Evolutionary conservation across 2,797 vertebrate genomes (phyloP), one percentile per base, ranked within the genome.

Genomic region (Amblyraja radiata): DNA sequence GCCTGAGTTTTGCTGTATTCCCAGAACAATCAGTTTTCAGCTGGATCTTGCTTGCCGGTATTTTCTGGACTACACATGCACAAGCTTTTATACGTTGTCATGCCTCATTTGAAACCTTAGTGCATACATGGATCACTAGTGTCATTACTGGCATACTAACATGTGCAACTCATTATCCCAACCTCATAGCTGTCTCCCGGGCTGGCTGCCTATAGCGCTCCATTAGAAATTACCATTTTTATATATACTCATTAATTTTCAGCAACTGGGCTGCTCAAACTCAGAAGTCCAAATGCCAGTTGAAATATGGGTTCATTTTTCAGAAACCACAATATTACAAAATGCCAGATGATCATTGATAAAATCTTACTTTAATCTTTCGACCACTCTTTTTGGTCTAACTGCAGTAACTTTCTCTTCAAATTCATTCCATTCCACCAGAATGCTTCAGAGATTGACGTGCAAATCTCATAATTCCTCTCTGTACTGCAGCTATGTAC

Each of bases 241-340:
- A 80, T 80, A 80, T 39, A 80, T 80, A 39, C 78, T 39, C 78
- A 80, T 39, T 39, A 80, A 80, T 36, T 80, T 80, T 80, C 78
- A 80, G 7, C 36, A 80, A 18, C 78, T 80, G 32, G 36, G 36
- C 78, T 80, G 71, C 71, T 73, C 16, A 73, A 73, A 73, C 71
- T 73, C 71, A 73, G 71, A 68, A 10, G 71, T 39, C 78, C 78
- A 80, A 80, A 80, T 46, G 36, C 32, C 36, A 80, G 36, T 7
- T 46, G 78, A 39, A 80, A 80, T 18, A 18, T 80, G 36, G 36
- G 39, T 80, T 80, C 36, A 46, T 21, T 73, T 46, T 80, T 14
- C 36, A 46, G 78, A 36, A 46, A 39, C 16, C 6, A 39, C 78
- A 80, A 80, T 46, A 36, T 39, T 80, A 80, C 1, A 80, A 36